These are phyloP conservation scores for Neria commutata DNA, from an alignment of 2,888 invertebrate species.

Conservation along the genomic window DNA sequence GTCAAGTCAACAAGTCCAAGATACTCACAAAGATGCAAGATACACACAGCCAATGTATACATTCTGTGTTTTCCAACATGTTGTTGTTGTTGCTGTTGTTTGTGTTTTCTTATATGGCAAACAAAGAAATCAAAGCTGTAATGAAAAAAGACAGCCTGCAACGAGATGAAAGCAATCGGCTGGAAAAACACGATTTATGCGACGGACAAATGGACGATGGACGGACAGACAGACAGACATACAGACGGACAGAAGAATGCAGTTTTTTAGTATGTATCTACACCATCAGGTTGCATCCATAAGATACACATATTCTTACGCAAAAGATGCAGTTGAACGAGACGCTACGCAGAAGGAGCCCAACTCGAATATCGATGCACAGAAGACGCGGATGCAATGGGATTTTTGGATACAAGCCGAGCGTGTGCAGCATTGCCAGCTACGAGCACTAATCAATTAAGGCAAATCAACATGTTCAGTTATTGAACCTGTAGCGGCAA, in stretches of 20 bases:
- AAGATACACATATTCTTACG: constrained; percentile 11
- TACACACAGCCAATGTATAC: constrained; percentile 13
- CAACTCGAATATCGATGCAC: too few species aligned
- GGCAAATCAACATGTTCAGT: too few species aligned
- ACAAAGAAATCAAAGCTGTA: constrained; percentile 14
- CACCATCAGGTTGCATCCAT: constrained; percentile 32
- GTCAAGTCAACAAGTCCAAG: constrained; percentile 37
- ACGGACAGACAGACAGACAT: too few species aligned
- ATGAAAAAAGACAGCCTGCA: constrained; percentile 10
- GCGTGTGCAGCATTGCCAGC: too few species aligned
- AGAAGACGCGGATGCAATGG: too few species aligned
- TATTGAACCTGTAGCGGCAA: too few species aligned
- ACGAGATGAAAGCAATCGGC: constrained; percentile 41
- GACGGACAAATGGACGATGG: too few species aligned
- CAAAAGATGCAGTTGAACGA: too few species aligned
- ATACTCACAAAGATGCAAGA: constrained; percentile 24
- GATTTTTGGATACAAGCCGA: too few species aligned
- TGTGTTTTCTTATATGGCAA: neutral
- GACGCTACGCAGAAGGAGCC: too few species aligned
- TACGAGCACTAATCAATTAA: too few species aligned
- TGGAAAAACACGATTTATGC: constrained; percentile 47
- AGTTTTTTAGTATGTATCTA: constrained; percentile 34
- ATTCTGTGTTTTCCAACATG: neutral
- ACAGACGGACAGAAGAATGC: too few species aligned
- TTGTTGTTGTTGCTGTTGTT: neutral